A percentile compares a stretch with the other conserved stretches of the same genome.
Conservation (phyloP, 2,113 vertebrate species). For the Calyptommatus sinebrachiatus region DNA sequence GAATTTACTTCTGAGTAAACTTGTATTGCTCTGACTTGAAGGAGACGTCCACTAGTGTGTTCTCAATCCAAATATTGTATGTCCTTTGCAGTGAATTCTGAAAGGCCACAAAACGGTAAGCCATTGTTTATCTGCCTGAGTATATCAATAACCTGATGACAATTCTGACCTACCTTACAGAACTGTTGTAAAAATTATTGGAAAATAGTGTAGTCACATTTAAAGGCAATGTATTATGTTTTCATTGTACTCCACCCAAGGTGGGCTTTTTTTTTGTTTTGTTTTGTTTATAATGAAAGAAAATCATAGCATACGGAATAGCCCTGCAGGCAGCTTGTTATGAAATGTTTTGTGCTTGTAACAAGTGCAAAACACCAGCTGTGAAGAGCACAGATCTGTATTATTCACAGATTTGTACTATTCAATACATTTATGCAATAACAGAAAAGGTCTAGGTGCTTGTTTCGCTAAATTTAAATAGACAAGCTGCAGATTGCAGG, state of each 20-base stretch:
- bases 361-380: not conserved
- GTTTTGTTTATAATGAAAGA: no score
- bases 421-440: not conserved
- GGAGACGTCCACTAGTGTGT: not conserved
- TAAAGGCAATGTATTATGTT: not conserved
- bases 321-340: not conserved
- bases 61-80: not conserved
- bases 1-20: slow-evolving; percentile 10
- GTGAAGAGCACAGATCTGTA: not conserved
- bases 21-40: not conserved
- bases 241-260: not conserved
- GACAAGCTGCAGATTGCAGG: not conserved
- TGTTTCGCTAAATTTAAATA: not conserved
- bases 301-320: not conserved
- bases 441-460: not conserved
- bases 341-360: not conserved
- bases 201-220: not conserved
- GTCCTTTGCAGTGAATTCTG: not conserved
- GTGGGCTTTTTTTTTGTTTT: not conserved
- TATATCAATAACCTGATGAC: not conserved
- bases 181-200: not conserved
- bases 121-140: not conserved
- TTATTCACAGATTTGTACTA: not conserved
- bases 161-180: not conserved
- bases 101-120: not conserved